Base-by-base conservation (phyloP, 2,797 vertebrate genomes). In the Amblyopsis hoosieri region DNA sequence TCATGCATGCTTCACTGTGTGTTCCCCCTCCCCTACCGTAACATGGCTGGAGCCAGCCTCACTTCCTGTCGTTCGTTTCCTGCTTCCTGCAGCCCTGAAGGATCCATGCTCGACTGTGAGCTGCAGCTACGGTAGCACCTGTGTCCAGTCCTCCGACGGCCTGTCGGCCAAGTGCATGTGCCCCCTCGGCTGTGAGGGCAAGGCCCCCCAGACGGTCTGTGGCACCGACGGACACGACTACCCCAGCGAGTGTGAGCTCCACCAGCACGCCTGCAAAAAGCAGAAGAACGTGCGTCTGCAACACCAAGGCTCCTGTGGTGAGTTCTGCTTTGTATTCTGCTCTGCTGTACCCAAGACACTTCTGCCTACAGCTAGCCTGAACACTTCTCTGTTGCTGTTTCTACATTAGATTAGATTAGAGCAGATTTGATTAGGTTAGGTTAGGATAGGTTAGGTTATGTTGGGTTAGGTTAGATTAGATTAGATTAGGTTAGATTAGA, bases 61-160 rank as follows among this genome's bases (percentile, higher is more conserved):
- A 47, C 42, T 42, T 15, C 17, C 17, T 17, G 15, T 60, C 69
- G 45, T 62, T n/a, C 75, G 60, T 78, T 4, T 10, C 15, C 51
- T 71, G 5, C 48, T 2, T 3, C 62, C 59, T 52, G 46, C 88
- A 99, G 97, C 95, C 69, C 91, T 94, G 79, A 95, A 92, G 82
- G 96, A 99, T 82, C 97, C 97, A 7, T 99, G 97, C 15, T 61
- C 88, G 0, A 94, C 95, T 1, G 94, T 98, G 84, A 91, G 78
- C 56, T 99, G 97, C 90, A 95, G 94, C 78, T 99, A 95, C 0
- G 97, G 97, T 85, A 98, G 97, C 90, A 97, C 94, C 23, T 99
- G 97, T 0, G 85, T 92, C 7, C 95, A 91, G 82, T 96, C 96
- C 0, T 81, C 94, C 0, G 96, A 98, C 0, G 95, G 97, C 46